Percentiles rank a stretch among this genome's conserved stretches.
Evolutionary conservation across 2,888 invertebrate genomes (phyloP).

Genomic region (Apotomis capreana): DNA sequence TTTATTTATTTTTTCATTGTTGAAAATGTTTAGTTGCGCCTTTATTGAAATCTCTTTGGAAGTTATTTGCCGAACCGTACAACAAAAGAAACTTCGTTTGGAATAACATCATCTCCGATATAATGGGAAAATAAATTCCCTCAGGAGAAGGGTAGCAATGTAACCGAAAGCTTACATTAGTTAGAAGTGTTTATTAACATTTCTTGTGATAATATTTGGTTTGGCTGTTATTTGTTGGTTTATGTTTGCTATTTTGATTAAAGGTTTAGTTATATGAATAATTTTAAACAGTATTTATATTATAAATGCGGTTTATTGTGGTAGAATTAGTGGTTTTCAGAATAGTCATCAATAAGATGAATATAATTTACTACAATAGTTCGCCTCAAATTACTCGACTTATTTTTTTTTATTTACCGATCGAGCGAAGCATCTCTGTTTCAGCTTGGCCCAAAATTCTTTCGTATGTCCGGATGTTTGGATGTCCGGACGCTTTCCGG

Average conservation of each 20-base stretch:
- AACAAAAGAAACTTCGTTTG: constrained; percentile 19
- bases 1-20: constrained; percentile 7
- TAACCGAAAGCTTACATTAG: constrained; percentile 7
- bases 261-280: too few species aligned
- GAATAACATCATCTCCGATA: constrained; percentile 15
- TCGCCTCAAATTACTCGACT: too few species aligned
- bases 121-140: constrained; percentile 31
- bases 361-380: too few species aligned
- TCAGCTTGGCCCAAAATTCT: too few species aligned
- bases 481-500: too few species aligned
- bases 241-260: neutral
- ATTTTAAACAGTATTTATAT: too few species aligned
- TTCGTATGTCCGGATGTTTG: too few species aligned
- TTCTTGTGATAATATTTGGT: neutral
- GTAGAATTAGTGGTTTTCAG: too few species aligned
- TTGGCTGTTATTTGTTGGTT: neutral
- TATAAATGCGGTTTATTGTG: too few species aligned
- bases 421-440: too few species aligned
- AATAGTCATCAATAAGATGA: too few species aligned
- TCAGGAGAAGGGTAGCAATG: constrained; percentile 10
- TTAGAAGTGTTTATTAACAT: constrained; percentile 14
- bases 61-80: constrained; percentile 16
- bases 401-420: too few species aligned
- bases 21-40: constrained; percentile 7
- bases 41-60: constrained; percentile 8